Conservation (phyloP, 2,797 vertebrate species). For the Typhlichthys eigenmanni region DNA sequence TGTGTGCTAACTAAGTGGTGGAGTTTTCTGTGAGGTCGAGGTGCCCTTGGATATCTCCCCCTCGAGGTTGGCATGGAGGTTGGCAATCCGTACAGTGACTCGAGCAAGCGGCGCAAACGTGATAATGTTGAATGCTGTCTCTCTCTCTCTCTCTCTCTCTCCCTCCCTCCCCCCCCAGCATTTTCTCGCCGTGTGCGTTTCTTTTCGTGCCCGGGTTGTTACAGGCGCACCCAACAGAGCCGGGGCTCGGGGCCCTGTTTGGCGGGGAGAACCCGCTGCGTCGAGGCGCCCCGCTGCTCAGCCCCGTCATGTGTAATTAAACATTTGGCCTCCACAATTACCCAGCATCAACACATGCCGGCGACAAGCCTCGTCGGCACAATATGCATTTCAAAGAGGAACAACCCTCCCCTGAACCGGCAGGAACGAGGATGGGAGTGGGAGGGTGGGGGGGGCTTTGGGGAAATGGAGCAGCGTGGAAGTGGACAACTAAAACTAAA, state of each 20-base stretch:
- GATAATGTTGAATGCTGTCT: no score
- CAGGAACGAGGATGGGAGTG: conserved; percentile 82
- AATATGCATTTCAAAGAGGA: conserved; percentile 98
- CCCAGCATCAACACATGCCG: conserved; percentile 94
- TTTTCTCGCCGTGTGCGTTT: conserved; percentile 23
- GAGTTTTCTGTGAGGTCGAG: no score
- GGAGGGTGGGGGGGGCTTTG: conserved; percentile 56
- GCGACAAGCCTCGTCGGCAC: conserved; percentile 79
- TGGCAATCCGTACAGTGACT: no score
- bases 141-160: no score
- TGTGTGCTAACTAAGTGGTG: no score
- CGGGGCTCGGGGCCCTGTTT: conserved; percentile 55
- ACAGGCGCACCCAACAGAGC: conserved; percentile 47
- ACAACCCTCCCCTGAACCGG: conserved; percentile 90
- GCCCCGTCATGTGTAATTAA: conserved; percentile 99
- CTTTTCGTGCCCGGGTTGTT: conserved; percentile 34
- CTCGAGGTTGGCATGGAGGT: no score
- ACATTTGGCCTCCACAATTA: conserved; percentile 98
- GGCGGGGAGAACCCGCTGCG: conserved; percentile 67
- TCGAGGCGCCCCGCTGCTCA: conserved; percentile 81
- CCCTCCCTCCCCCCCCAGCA: conserved; percentile 26
- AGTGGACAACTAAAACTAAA: conserved; percentile 76
- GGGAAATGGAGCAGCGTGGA: conserved; percentile 46
- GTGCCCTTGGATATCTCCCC: no score
- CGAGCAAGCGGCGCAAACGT: no score